phyloP scores from a whole-genome alignment of 2,888 invertebrate genomes.

The Cheilosia vernalis region DNA sequence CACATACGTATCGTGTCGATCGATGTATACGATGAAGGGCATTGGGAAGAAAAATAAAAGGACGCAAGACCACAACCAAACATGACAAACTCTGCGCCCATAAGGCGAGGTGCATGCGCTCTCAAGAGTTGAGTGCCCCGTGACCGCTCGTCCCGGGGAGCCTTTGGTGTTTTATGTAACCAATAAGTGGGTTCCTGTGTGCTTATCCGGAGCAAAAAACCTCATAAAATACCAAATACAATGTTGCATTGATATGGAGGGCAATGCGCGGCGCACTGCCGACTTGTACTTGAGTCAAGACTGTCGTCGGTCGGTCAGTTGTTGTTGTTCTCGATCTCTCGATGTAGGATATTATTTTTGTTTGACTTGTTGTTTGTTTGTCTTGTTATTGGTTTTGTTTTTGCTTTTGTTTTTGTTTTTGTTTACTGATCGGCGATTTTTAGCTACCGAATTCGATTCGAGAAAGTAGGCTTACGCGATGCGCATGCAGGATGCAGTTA shows the following conservation, averaged over 20 bases:
- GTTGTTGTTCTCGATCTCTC: background rate
- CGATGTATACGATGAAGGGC: slow-evolving; percentile 4
- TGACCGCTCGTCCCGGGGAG: slow-evolving; percentile 12
- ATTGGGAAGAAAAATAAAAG: background rate
- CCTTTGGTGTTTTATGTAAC: slow-evolving; percentile 52
- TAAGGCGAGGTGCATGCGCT: slow-evolving; percentile 20
- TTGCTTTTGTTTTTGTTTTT: no score
- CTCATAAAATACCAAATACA: slow-evolving; percentile 52
- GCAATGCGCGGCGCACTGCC: background rate
- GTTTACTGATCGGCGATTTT: slow-evolving; percentile 36
- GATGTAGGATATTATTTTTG: slow-evolving; percentile 8
- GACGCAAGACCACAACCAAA: slow-evolving; percentile 13
- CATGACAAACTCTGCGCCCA: slow-evolving; percentile 4
- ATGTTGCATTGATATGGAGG: slow-evolving; percentile 51
- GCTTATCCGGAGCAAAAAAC: slow-evolving; percentile 48
- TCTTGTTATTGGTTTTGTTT: slow-evolving; percentile 10
- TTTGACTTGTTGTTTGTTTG: slow-evolving; percentile 9
- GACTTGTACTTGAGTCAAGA: no score
- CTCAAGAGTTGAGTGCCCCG: slow-evolving; percentile 39
- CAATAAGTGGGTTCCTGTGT: slow-evolving; percentile 56
- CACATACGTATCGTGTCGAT: no score
- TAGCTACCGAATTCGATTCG: slow-evolving; percentile 56
- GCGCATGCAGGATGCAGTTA: background rate
- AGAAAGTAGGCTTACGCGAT: background rate
- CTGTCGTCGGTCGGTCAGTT: slow-evolving; percentile 5